These are phyloP conservation scores for Xiphorhynchus erythropygius DNA, from an alignment of 2,797 vertebrate genomes.

Conservation along the genomic window DNA sequence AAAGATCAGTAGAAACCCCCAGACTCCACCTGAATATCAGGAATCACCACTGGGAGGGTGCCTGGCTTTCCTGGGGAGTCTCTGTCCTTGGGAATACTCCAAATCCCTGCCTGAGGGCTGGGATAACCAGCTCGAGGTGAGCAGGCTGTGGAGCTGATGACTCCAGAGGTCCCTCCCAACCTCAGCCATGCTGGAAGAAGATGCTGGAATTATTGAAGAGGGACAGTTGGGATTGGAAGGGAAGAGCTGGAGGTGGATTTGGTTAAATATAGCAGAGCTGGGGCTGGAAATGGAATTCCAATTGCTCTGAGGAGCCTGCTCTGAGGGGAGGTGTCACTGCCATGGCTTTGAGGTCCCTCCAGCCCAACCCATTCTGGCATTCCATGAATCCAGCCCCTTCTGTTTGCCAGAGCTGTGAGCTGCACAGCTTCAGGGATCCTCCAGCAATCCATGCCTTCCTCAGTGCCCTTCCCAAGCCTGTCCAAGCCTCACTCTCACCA, in stretches of 20 bases:
- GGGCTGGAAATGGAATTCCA: neutral
- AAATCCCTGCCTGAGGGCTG: neutral
- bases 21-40: neutral
- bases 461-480: neutral
- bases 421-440: neutral
- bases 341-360: neutral
- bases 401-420: neutral
- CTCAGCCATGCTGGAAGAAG: neutral
- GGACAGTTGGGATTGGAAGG: neutral
- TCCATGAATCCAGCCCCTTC: neutral
- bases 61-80: neutral
- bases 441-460: neutral
- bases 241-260: neutral
- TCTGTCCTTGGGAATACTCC: neutral
- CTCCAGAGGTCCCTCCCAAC: neutral
- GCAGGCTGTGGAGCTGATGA: neutral
- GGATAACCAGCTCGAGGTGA: neutral
- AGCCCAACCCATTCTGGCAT: neutral
- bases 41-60: neutral
- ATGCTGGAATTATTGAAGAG: neutral
- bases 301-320: neutral
- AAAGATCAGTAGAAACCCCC: neutral
- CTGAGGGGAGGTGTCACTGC: neutral
- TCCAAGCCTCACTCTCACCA: neutral
- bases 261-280: neutral